Evolutionary conservation across 2,797 vertebrate species (phyloP).

Genomic region (Xenopus petersii): DNA sequence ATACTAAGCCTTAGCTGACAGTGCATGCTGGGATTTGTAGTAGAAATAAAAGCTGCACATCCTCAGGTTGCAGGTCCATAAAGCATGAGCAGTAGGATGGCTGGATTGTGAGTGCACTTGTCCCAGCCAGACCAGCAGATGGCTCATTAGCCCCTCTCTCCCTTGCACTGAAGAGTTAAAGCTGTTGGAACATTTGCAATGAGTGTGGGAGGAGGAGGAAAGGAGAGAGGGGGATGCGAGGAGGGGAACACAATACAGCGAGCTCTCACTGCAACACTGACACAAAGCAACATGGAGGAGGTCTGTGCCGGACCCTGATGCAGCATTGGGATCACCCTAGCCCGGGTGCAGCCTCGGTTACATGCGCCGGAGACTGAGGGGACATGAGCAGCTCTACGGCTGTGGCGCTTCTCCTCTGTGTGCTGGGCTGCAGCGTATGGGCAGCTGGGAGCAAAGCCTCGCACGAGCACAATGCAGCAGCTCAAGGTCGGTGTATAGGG

Average conservation of each 20-base stretch:
- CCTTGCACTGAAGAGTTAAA: background rate
- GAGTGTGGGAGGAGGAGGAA: background rate
- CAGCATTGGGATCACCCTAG: conserved; percentile 51
- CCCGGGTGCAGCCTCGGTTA: conserved; percentile 56
- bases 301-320: conserved; percentile 58
- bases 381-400: conserved; percentile 73
- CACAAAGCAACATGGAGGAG: conserved; percentile 55
- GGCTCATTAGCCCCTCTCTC: background rate
- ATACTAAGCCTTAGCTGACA: too few species aligned
- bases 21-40: too few species aligned
- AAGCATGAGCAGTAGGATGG: too few species aligned
- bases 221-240: conserved; percentile 13
- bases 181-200: background rate
- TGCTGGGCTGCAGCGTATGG: conserved; percentile 80
- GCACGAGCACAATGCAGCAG: conserved; percentile 64
- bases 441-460: conserved; percentile 76
- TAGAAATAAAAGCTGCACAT: too few species aligned
- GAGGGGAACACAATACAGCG: conserved; percentile 40
- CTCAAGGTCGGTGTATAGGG: conserved; percentile 70
- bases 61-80: too few species aligned
- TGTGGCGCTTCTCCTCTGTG: conserved; percentile 72
- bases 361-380: conserved; percentile 60
- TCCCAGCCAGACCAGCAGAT: conserved; percentile 6
- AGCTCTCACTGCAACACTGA: conserved; percentile 6
- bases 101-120: background rate